Evolutionary conservation across 2,888 invertebrate species (phyloP).

Genomic region (Rhimphoctona megacephalus): DNA sequence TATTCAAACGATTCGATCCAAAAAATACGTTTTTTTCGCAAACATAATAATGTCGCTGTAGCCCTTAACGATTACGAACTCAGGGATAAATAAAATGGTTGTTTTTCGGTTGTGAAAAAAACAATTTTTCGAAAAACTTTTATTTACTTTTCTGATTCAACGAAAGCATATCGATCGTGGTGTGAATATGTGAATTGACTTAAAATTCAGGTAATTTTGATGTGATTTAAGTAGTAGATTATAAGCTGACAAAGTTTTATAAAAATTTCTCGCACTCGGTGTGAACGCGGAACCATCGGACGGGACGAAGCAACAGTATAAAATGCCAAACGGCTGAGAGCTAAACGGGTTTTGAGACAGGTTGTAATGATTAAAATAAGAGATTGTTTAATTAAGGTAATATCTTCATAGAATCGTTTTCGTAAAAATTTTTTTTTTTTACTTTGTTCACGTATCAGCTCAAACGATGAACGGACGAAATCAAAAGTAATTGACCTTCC

Average conservation of each 20-base stretch:
- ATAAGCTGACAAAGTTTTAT: not conserved
- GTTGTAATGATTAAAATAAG: not conserved
- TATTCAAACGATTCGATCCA: no score
- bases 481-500: not conserved
- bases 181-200: not conserved
- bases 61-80: no score
- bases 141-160: no score
- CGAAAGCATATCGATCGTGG: no score
- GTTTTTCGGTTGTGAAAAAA: not conserved
- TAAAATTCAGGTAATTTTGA: not conserved
- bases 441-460: not conserved
- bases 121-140: not conserved
- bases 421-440: not conserved
- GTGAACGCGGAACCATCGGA: not conserved
- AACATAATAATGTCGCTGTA: no score
- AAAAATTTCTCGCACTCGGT: not conserved
- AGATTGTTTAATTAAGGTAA: constrained; percentile 6
- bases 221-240: not conserved
- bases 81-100: no score
- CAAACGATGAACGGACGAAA: not conserved
- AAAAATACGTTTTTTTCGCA: no score
- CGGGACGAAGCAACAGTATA: not conserved
- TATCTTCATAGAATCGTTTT: not conserved
- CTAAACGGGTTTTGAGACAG: constrained; percentile 2
- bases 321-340: constrained; percentile 17